These are phyloP conservation scores for Enteromius anoplus DNA, from an alignment of 2,797 vertebrate genomes.

Conservation along the genomic window DNA sequence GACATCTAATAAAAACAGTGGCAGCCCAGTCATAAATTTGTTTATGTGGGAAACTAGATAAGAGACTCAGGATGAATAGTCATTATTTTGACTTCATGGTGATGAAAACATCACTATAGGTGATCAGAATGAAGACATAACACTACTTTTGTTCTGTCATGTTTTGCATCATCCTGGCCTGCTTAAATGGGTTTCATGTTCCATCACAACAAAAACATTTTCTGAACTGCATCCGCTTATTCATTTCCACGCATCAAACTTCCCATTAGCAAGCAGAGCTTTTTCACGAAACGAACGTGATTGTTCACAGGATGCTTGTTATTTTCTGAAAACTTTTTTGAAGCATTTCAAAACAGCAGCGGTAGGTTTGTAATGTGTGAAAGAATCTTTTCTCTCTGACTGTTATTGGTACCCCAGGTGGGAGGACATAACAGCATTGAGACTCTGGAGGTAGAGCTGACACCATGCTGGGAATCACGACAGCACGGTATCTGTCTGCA, in stretches of 20 bases:
- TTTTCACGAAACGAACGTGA: not conserved
- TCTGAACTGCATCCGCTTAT: constrained; percentile 7
- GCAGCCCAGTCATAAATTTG: not conserved
- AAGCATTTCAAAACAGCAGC: constrained; percentile 22
- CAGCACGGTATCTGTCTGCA: constrained; percentile 64
- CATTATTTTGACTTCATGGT: constrained; percentile 34
- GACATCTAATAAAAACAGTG: constrained; percentile 12
- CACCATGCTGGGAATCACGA: constrained; percentile 68
- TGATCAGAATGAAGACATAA: constrained; percentile 16
- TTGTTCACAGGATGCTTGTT: constrained; percentile 13
- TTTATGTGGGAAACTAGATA: constrained; percentile 13
- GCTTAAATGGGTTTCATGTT: constrained; percentile 5
- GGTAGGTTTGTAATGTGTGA: constrained; percentile 41
- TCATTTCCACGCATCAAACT: constrained; percentile 8
- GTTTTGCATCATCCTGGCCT: constrained; percentile 6
- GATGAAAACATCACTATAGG: constrained; percentile 12
- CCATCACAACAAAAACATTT: constrained; percentile 3
- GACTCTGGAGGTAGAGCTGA: constrained; percentile 61
- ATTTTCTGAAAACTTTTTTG: constrained; percentile 26
- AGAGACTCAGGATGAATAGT: constrained; percentile 21
- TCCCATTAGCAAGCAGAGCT: constrained; percentile 17
- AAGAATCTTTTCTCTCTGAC: constrained; percentile 51
- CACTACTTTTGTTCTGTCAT: constrained; percentile 24
- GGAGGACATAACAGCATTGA: constrained; percentile 63
- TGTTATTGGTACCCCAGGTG: constrained; percentile 51